These are phyloP conservation scores for Lasioglossum oenotherae DNA, from an alignment of 2,888 invertebrate genomes.

Conservation along the genomic window DNA sequence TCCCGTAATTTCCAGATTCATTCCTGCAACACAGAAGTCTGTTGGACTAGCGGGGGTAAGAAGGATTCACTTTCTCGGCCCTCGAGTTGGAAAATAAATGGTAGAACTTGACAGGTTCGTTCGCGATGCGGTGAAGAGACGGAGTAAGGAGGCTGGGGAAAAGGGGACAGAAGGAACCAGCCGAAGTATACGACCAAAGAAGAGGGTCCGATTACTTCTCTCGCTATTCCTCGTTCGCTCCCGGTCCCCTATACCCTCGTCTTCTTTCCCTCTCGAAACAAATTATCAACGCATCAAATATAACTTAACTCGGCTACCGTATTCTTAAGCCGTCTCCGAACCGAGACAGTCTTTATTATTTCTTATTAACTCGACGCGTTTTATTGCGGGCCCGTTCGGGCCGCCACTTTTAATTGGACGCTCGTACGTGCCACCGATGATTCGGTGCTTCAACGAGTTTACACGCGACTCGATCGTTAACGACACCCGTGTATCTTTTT, in stretches of 20 bases:
- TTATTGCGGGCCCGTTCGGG: slow-evolving; percentile 59
- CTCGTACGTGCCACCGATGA: slow-evolving; percentile 75
- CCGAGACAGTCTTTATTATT: slow-evolving; percentile 66
- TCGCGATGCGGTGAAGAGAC: slow-evolving; percentile 40
- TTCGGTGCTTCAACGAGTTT: slow-evolving; percentile 75
- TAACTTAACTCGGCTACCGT: slow-evolving; percentile 82
- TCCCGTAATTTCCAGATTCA: slow-evolving; percentile 54
- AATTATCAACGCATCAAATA: slow-evolving; percentile 83
- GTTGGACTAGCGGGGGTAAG: slow-evolving; percentile 35
- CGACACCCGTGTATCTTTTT: slow-evolving; percentile 45
- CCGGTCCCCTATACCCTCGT: not conserved
- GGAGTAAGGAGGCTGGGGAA: slow-evolving; percentile 35
- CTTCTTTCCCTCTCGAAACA: slow-evolving; percentile 76
- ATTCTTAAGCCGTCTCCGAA: slow-evolving; percentile 75
- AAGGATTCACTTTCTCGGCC: slow-evolving; percentile 63
- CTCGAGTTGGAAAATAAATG: slow-evolving; percentile 77
- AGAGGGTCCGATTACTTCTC: slow-evolving; percentile 22
- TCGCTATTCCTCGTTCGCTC: not conserved
- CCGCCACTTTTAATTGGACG: slow-evolving; percentile 79
- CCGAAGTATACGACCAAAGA: slow-evolving; percentile 49
- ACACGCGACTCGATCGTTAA: slow-evolving; percentile 71
- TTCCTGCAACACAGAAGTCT: slow-evolving; percentile 53
- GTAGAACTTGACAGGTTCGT: slow-evolving; percentile 73
- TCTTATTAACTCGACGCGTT: slow-evolving; percentile 65
- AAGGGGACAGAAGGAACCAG: slow-evolving; percentile 34